phyloP scores from a whole-genome alignment of 2,113 vertebrate genomes.

The Podiceps cristatus region DNA sequence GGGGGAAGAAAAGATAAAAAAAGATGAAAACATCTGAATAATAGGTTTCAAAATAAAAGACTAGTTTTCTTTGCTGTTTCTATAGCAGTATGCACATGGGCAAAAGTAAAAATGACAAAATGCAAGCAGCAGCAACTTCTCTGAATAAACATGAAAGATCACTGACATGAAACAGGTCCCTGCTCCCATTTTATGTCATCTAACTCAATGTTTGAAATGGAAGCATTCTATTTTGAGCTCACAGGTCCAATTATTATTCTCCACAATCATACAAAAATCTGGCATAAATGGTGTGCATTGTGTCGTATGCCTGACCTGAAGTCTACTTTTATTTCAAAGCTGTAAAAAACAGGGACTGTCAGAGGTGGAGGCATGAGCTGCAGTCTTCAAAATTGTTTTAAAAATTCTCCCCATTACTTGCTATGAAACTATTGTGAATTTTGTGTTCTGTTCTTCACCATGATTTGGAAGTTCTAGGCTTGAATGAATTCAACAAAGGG shows the following conservation, averaged over 20 bases:
- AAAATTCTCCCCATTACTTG: background rate
- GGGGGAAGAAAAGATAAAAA: fast-evolving
- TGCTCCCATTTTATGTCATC: background rate
- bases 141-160: conserved; percentile 24
- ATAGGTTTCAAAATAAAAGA: background rate
- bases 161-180: background rate
- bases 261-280: background rate
- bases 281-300: background rate
- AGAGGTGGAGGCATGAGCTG: background rate
- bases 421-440: background rate
- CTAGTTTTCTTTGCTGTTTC: background rate
- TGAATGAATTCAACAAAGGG: background rate
- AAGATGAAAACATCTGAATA: background rate
- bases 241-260: background rate
- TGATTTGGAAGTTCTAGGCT: background rate
- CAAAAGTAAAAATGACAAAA: conserved; percentile 37
- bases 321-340: background rate
- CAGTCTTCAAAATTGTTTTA: background rate
- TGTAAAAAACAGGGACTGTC: background rate
- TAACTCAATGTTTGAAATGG: background rate
- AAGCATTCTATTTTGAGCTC: conserved; percentile 1
- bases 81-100: background rate
- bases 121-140: background rate
- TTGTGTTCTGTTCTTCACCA: background rate
- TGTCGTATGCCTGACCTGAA: background rate